Base-by-base conservation (phyloP, 2,797 vertebrate genomes). In the Microhierax caerulescens region DNA sequence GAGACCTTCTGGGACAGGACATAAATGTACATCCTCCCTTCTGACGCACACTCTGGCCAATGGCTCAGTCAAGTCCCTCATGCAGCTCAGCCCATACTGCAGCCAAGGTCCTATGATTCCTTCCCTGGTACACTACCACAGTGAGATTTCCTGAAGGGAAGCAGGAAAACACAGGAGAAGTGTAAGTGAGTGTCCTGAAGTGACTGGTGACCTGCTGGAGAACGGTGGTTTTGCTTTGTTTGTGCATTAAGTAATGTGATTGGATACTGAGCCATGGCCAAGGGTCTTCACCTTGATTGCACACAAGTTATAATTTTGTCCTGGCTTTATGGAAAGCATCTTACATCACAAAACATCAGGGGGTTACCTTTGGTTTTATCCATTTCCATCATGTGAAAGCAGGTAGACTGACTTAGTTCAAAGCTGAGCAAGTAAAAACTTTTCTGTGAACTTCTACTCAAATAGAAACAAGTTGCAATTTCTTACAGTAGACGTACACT, bases 21-120 rank as follows among this genome's bases (percentile, higher is more conserved):
- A 21, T n/a, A 47, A 30, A 23, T 14, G 23, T 75, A 18, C 34
- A 27, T 60, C 59, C 19, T 72, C 54, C 37, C 45, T 59, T 43
- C 39, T 47, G 65, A 59, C 1, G 1, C 0, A 1, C 11, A 1
- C 45, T 22, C 81, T 68, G 54, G 16, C 32, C 53, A 39, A 41
- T 3, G 17, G 45, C 43, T 85, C 36, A 9, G 19, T 14, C 0
- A 3, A 68, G 36, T 64, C 37, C 45, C 18, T 64, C 2, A 1
- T n/a, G 53, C 36, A 48, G 34, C 68, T 54, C 54, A 51, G 16
- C 25, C 36, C 16, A 2, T 53, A 2, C 3, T 59, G 32, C 39
- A 75, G 80, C 32, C 65, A 45, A 9, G 14, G 36, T 41, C 34
- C 73, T 4, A 3, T 10, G 22, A 41, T 17, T 90, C 43, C 72